Base-by-base conservation (phyloP, 1,140 invertebrate genomes). In the Aphidius ervi region DNA sequence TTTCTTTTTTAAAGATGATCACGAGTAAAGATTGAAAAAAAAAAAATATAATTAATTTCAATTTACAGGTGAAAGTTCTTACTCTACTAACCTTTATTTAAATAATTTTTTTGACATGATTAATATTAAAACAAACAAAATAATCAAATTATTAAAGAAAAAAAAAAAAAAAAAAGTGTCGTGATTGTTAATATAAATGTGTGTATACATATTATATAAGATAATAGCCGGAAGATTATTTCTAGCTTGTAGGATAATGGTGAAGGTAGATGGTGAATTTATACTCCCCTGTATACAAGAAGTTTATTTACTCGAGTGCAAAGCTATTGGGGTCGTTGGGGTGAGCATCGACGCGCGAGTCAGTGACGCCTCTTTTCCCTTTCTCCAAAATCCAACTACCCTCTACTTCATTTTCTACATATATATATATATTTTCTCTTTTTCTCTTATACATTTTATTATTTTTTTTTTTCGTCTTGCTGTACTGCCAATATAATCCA, bases 221-320 rank as follows among this genome's bases (percentile, higher is more conserved):
- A 9, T 41, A 39, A 54, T 41, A 40, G 31, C 23, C 49, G 20
- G 10, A 9, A 50, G 48, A 37, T 7, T 16, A 9, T 50, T 16
- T 16, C 9, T 10, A 41, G 50, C 6, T 5, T 4, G 39, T 31
- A 37, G 49, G 49, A 39, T 23, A 39, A 4, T 10, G 16, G 1
- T 23, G 37, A 39, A 5, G 31, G 23, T 5, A 5, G 23, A 6
- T 23, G 49, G 31, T 4, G 31, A 49, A 56, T 48, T 47, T 10
- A 52, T n/a, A 57, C 50, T 55, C 49, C 20, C 7, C 41, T 59
- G 43, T 16, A 40, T 40, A 46, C 40, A 10, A 48, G 45, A 45
- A 54, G 52, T 61, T 61, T 61, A 61, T 61, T 61, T 61, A 57
- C 60, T 50, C 47, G 57, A 50, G 47, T 43, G 57, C 47, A 47